phyloP scores from a whole-genome alignment of 1,140 invertebrate species.

The Brachionus calyciflorus region DNA sequence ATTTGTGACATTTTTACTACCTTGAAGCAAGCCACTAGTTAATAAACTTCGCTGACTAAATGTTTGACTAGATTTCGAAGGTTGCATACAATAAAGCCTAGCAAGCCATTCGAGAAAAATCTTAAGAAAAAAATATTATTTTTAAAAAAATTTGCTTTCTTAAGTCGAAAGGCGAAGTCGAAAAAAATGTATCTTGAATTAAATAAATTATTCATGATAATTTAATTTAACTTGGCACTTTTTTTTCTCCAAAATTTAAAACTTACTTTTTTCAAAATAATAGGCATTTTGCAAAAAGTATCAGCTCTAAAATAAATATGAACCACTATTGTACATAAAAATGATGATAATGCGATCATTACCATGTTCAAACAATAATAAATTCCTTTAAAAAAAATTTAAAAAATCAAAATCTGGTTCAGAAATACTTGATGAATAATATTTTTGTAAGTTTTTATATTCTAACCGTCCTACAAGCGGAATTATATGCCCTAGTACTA shows the following conservation, averaged over 20 bases:
- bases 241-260: not conserved
- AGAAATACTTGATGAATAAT: not conserved
- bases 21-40: slow-evolving; percentile 25
- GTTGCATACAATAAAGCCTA: slow-evolving; percentile 37
- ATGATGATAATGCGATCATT: slow-evolving; percentile 60
- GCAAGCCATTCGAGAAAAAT: slow-evolving; percentile 43
- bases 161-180: no score
- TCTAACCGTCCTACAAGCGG: no score
- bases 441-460: no score
- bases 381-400: slow-evolving; percentile 55
- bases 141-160: slow-evolving; percentile 24
- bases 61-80: not conserved
- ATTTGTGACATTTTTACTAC: slow-evolving; percentile 36
- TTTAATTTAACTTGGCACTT: no score
- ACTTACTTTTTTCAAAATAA: not conserved
- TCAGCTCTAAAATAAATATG: slow-evolving; percentile 59
- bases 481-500: no score
- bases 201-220: no score
- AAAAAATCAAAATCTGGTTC: not conserved
- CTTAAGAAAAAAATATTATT: slow-evolving; percentile 1
- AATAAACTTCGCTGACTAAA: slow-evolving; percentile 17
- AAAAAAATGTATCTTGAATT: no score
- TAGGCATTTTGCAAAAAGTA: slow-evolving; percentile 36
- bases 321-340: slow-evolving; percentile 59
- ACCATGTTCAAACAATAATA: slow-evolving; percentile 62